Evolutionary conservation across 2,888 invertebrate genomes (phyloP).

Genomic region (Ophioninae sp.): DNA sequence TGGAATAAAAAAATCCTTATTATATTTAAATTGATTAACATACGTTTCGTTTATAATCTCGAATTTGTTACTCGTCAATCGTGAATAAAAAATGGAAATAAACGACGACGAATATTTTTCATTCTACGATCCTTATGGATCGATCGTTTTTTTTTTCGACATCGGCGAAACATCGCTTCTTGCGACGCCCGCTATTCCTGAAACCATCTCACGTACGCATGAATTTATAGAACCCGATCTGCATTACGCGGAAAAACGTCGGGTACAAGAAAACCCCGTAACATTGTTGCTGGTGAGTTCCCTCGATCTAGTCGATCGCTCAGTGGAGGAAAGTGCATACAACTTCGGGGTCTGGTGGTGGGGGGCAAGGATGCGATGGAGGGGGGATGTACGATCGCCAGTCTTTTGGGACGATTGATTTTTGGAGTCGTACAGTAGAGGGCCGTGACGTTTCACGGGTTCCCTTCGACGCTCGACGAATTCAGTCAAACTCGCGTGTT

Average conservation of each 20-base stretch:
- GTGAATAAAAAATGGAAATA: no score
- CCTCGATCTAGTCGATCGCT: constrained; percentile 8
- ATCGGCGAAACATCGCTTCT: not conserved
- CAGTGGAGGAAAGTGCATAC: constrained; percentile 27
- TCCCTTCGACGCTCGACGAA: constrained; percentile 31
- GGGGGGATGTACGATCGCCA: constrained; percentile 11
- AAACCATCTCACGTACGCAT: not conserved
- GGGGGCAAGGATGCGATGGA: not conserved
- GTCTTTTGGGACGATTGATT: not conserved
- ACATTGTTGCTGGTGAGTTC: constrained; percentile 54
- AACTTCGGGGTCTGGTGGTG: constrained; percentile 1
- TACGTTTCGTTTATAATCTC: no score
- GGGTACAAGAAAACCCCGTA: constrained; percentile 37
- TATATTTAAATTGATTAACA: no score
- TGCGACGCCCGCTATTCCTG: not conserved
- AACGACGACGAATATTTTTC: no score
- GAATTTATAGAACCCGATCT: not conserved
- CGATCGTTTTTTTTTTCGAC: not conserved
- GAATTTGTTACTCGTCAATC: no score
- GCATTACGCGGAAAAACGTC: constrained; percentile 30
- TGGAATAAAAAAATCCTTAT: no score
- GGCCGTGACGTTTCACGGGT: constrained; percentile 16
- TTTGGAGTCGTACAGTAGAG: constrained; percentile 5
- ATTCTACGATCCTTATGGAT: not conserved
- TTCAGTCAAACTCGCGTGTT: constrained; percentile 31